phyloP scores from a whole-genome alignment of 2,797 vertebrate genomes.

The Premnoplex brunnescens region DNA sequence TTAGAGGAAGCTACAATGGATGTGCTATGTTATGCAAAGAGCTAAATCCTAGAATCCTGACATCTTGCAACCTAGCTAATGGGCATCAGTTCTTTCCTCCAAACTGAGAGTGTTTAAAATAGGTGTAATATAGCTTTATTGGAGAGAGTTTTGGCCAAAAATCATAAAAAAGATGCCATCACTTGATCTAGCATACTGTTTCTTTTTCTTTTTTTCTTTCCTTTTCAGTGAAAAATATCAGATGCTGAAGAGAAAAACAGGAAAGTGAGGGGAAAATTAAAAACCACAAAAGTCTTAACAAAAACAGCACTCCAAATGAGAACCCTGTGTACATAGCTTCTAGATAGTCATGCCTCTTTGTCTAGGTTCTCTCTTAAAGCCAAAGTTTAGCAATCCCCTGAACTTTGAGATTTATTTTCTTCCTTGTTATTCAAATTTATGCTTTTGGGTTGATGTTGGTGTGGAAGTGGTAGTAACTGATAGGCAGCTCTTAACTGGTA shows the following conservation, averaged over 20 bases:
- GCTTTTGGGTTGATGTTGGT: not conserved
- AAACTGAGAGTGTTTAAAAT: not conserved
- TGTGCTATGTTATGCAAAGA: not conserved
- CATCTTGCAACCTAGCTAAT: not conserved
- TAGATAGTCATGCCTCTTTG: not conserved
- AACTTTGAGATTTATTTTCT: not conserved
- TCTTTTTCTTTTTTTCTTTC: not conserved
- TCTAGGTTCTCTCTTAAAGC: not conserved
- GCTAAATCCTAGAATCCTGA: not conserved
- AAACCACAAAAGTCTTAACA: not conserved
- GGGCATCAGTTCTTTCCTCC: not conserved
- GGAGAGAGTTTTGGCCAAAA: not conserved
- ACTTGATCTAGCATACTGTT: not conserved
- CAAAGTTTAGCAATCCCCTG: not conserved
- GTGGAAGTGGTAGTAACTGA: not conserved
- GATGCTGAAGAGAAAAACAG: not conserved
- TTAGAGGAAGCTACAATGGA: not conserved
- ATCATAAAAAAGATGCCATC: not conserved
- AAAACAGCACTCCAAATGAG: not conserved
- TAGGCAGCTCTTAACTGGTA: not conserved
- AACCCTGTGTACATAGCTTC: not conserved
- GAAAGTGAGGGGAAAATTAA: not conserved
- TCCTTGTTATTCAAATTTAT: not conserved
- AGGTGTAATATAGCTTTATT: not conserved
- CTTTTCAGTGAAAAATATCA: not conserved